Percentiles rank a stretch among this genome's conserved stretches.
These are phyloP conservation scores for Byasa hedistus DNA, from an alignment of 2,888 invertebrate genomes.

Conservation along the genomic window DNA sequence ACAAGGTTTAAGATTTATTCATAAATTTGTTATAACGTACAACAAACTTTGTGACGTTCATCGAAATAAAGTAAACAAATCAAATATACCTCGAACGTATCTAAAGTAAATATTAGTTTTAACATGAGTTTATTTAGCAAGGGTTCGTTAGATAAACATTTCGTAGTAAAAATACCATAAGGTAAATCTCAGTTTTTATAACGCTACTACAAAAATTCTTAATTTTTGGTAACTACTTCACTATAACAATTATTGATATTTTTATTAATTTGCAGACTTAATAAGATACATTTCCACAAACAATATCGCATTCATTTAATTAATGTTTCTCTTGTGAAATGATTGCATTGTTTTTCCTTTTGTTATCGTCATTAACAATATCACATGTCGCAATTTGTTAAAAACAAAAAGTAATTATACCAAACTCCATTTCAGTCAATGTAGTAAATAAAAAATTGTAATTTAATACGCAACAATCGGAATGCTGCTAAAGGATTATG, in stretches of 20 bases:
- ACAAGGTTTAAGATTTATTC: too few species aligned
- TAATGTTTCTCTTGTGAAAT: too few species aligned
- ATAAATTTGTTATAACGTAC: too few species aligned
- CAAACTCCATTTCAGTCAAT: neutral
- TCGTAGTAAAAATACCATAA: neutral
- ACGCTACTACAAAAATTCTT: neutral
- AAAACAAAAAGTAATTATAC: neutral
- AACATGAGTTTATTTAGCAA: neutral
- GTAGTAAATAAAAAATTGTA: neutral
- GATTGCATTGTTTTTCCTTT: too few species aligned
- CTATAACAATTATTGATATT: neutral
- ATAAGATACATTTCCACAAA: too few species aligned
- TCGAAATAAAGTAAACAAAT: neutral
- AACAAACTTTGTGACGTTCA: too few species aligned
- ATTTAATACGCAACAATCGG: neutral
- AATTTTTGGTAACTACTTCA: neutral
- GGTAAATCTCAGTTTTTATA: neutral
- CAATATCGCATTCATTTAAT: too few species aligned
- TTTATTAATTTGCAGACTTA: too few species aligned
- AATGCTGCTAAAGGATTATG: neutral
- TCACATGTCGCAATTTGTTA: too few species aligned
- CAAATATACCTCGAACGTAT: neutral
- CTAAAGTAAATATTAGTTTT: neutral
- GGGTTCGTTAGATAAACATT: neutral
- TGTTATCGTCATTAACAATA: too few species aligned